A percentile compares a stretch with the other conserved stretches of the same genome.
Conservation (phyloP, 2,113 vertebrate genomes). For the Pica pica region DNA sequence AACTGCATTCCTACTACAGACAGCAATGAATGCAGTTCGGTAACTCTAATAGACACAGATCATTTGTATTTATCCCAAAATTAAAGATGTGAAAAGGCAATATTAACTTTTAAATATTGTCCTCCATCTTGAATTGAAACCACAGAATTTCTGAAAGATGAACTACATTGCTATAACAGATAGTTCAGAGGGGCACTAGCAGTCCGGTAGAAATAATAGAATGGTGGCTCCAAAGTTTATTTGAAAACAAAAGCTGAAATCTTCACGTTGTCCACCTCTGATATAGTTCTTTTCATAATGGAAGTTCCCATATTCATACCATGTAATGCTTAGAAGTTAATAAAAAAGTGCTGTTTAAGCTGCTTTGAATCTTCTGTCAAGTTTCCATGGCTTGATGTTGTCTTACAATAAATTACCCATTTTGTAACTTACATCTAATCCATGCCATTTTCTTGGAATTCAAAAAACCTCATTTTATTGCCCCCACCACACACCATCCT, state of each 20-base stretch:
- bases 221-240: slow-evolving; percentile 71
- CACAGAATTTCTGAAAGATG: slow-evolving; percentile 66
- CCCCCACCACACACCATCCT: slow-evolving; percentile 87
- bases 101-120: slow-evolving; percentile 67
- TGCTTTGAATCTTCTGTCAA: slow-evolving; percentile 89
- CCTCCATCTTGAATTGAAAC: slow-evolving; percentile 69
- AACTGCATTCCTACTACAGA: slow-evolving; percentile 19
- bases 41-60: slow-evolving; percentile 16
- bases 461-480: slow-evolving; percentile 87
- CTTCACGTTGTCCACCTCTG: slow-evolving; percentile 73
- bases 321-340: slow-evolving; percentile 78
- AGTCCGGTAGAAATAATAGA: slow-evolving; percentile 68
- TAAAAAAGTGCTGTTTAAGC: slow-evolving; percentile 83
- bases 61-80: slow-evolving; percentile 59
- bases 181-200: slow-evolving; percentile 71
- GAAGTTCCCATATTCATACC: slow-evolving; percentile 74
- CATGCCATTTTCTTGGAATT: slow-evolving; percentile 88
- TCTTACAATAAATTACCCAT: slow-evolving; percentile 88
- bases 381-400: slow-evolving; percentile 97
- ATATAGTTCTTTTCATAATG: slow-evolving; percentile 73
- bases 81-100: slow-evolving; percentile 68
- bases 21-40: slow-evolving; percentile 57
- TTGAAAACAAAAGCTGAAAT: slow-evolving; percentile 71
- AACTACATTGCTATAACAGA: slow-evolving; percentile 64
- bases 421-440: slow-evolving; percentile 78